Evolutionary conservation across 2,888 invertebrate genomes (phyloP).

Genomic region (Hesperia comma): DNA sequence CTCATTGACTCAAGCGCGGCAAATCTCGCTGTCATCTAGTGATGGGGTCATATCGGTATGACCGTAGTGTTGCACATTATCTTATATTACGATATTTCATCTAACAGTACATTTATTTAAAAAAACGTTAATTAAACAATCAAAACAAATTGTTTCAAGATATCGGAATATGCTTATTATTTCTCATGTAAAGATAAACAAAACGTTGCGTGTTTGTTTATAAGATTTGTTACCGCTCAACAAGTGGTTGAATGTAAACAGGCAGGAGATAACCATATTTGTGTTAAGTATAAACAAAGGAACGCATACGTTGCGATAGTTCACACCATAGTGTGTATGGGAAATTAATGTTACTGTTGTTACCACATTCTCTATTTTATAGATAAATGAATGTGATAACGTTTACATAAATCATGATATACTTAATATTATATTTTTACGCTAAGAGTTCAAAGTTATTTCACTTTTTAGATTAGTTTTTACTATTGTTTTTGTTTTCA

Average conservation of each 20-base stretch:
- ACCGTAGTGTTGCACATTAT: too few relatives aligned
- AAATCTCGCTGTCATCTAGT: too few relatives aligned
- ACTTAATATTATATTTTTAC: too few relatives aligned
- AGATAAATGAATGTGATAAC: too few relatives aligned
- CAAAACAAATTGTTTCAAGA: not conserved
- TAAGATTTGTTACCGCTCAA: constrained; percentile 56
- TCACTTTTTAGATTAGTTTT: too few relatives aligned
- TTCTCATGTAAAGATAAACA: constrained; percentile 39
- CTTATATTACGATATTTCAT: too few relatives aligned
- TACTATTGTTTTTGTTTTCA: too few relatives aligned
- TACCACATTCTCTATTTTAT: constrained; percentile 36
- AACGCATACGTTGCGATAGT: constrained; percentile 54
- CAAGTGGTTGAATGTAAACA: constrained; percentile 72
- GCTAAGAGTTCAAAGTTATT: too few relatives aligned
- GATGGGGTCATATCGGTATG: too few relatives aligned
- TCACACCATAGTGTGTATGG: constrained; percentile 58
- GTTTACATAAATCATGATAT: too few relatives aligned
- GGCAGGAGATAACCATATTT: constrained; percentile 38
- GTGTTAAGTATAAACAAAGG: constrained; percentile 44
- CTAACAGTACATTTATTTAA: too few relatives aligned
- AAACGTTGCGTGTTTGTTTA: constrained; percentile 61
- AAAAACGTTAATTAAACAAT: constrained; percentile 21
- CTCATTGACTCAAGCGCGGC: too few relatives aligned
- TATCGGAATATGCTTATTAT: constrained; percentile 38
- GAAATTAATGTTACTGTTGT: constrained; percentile 45